Evolutionary conservation across 2,888 invertebrate genomes (phyloP).

Genomic region (Mamestra brassicae): DNA sequence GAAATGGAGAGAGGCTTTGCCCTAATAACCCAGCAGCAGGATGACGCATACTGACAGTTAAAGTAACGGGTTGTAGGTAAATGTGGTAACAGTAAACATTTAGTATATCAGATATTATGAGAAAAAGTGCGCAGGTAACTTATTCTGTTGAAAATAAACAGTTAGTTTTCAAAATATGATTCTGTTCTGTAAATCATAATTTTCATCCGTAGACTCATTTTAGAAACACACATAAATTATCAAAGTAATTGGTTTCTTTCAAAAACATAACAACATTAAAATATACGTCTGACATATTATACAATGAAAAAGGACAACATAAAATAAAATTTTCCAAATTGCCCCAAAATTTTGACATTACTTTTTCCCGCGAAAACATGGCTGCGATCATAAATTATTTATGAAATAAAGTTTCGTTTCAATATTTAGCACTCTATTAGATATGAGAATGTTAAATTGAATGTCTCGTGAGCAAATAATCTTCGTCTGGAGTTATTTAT

Average conservation of each 20-base stretch:
- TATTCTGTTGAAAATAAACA: constrained; percentile 9
- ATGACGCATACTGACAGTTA: not conserved
- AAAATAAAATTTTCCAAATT: constrained; percentile 30
- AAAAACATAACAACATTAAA: constrained; percentile 5
- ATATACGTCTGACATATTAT: constrained; percentile 10
- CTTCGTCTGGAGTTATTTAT: constrained; percentile 58
- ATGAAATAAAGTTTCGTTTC: constrained; percentile 36
- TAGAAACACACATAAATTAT: constrained; percentile 36
- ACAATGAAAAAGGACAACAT: constrained; percentile 22
- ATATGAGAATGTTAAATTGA: constrained; percentile 49
- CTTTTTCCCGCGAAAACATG: constrained; percentile 27
- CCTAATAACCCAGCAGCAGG: not conserved
- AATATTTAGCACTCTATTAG: constrained; percentile 59
- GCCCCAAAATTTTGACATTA: constrained; percentile 29
- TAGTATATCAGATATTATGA: no score
- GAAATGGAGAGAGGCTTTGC: no score
- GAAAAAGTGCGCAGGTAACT: not conserved
- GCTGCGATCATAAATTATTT: constrained; percentile 19
- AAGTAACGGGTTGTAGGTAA: not conserved
- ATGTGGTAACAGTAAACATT: not conserved
- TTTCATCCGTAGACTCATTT: constrained; percentile 10
- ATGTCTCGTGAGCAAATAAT: constrained; percentile 61
- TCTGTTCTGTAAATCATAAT: constrained; percentile 8
- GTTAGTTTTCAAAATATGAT: not conserved
- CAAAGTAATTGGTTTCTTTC: constrained; percentile 31